Conservation (phyloP, 2,113 vertebrate species). For the Cinclus cinclus region DNA sequence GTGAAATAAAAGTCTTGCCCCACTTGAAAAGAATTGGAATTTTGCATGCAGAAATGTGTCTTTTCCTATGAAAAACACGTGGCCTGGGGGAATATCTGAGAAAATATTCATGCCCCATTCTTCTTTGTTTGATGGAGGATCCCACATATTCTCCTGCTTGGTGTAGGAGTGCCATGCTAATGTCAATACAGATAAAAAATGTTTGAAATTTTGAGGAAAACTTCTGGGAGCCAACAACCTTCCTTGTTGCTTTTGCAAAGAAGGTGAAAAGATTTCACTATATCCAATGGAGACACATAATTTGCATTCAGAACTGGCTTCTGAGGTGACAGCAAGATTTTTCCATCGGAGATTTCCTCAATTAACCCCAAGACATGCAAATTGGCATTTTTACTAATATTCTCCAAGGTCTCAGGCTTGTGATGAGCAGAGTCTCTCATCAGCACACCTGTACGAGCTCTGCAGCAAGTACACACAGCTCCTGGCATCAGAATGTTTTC, state of each 20-base stretch:
- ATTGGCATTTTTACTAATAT: slow-evolving; percentile 57
- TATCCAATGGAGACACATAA: background rate
- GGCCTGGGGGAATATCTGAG: background rate
- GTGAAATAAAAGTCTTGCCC: background rate
- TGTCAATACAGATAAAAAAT: background rate
- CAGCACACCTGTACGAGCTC: slow-evolving; percentile 40
- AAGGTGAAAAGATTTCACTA: background rate
- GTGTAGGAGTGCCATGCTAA: background rate
- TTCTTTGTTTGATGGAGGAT: background rate
- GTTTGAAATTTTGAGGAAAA: background rate
- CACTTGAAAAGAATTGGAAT: background rate
- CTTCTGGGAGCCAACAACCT: background rate
- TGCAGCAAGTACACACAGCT: background rate
- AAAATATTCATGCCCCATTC: background rate
- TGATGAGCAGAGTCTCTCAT: slow-evolving; percentile 50
- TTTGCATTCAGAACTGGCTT: slow-evolving; percentile 43
- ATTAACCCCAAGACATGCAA: slow-evolving; percentile 64
- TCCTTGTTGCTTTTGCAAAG: background rate
- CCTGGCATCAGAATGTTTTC: background rate
- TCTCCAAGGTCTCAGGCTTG: slow-evolving; percentile 32
- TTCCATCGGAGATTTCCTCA: slow-evolving; percentile 57
- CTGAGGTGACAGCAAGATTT: slow-evolving; percentile 48
- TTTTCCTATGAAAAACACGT: background rate
- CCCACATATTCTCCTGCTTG: background rate
- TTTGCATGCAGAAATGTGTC: background rate